Percentiles rank a stretch among this genome's conserved stretches.
Conservation (phyloP, 1,140 invertebrate species). For the Sycophila sp. region DNA sequence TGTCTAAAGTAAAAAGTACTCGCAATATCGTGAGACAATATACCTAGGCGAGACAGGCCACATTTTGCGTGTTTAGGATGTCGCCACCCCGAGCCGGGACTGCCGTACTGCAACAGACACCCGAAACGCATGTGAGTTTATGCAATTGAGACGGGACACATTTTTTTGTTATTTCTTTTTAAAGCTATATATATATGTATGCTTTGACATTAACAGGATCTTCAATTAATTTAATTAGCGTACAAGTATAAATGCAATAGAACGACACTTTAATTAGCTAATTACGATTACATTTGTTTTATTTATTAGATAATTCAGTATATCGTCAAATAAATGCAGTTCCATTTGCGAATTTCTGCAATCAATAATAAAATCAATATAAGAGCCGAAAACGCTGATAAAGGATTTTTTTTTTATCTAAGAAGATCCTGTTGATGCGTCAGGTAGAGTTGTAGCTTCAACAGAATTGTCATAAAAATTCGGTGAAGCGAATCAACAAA, state of each 20-base stretch:
- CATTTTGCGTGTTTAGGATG: constrained; percentile 60
- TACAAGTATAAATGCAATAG: too few species aligned
- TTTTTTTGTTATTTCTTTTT: not conserved
- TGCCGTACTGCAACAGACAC: constrained; percentile 65
- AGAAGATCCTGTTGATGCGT: not conserved
- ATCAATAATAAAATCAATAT: too few species aligned
- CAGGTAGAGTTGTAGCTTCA: not conserved
- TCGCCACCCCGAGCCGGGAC: constrained; percentile 64
- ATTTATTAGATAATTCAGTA: too few species aligned
- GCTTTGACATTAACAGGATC: too few species aligned
- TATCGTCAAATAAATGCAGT: too few species aligned
- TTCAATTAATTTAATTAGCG: too few species aligned
- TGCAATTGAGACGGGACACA: not conserved
- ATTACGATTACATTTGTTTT: too few species aligned
- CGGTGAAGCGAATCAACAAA: not conserved
- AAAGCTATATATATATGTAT: too few species aligned
- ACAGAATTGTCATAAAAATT: not conserved
- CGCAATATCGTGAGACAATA: constrained; percentile 34
- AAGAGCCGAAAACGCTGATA: too few species aligned
- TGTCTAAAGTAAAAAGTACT: constrained; percentile 40
- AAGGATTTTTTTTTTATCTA: too few species aligned
- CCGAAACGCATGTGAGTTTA: constrained; percentile 48
- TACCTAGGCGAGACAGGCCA: constrained; percentile 38
- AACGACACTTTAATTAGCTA: too few species aligned
- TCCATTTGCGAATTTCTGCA: too few species aligned